Conservation (phyloP, 1,140 invertebrate genomes). For the Drosophila mayri region DNA sequence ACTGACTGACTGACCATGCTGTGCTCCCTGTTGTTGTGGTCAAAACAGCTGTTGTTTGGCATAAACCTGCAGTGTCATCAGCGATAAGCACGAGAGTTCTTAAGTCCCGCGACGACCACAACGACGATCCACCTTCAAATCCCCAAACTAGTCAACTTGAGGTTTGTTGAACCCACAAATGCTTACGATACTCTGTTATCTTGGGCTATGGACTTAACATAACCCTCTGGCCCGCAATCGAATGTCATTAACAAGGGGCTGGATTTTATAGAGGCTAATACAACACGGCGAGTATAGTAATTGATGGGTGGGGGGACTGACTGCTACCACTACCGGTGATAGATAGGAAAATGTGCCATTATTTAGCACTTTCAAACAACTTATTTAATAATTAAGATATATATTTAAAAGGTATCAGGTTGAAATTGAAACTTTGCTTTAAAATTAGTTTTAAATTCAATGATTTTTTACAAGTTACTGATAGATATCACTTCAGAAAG, state of each 20-base stretch:
- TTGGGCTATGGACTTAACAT: constrained; percentile 37
- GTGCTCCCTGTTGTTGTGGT: constrained; percentile 37
- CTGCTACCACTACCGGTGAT: not conserved
- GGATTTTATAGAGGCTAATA: constrained; percentile 32
- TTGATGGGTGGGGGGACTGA: constrained; percentile 9
- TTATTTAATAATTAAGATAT: not conserved
- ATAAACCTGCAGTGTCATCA: constrained; percentile 30
- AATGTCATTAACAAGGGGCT: constrained; percentile 38
- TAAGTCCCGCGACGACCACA: constrained; percentile 4
- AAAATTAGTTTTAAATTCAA: not conserved
- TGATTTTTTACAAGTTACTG: too few relatives aligned
- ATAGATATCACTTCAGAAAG: too few relatives aligned
- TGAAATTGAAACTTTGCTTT: too few relatives aligned
- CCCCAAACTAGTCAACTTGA: constrained; percentile 28
- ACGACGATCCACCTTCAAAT: constrained; percentile 16
- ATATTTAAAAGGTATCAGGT: not conserved
- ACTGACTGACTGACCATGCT: constrained; percentile 5
- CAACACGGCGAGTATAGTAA: constrained; percentile 6
- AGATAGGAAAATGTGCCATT: constrained; percentile 12
- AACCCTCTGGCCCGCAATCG: constrained; percentile 31
- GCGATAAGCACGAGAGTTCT: constrained; percentile 31
- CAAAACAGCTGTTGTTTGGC: constrained; percentile 40
- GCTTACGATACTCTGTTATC: constrained; percentile 25
- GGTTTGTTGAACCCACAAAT: constrained; percentile 34
- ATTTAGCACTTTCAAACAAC: not conserved